Evolutionary conservation across 1,140 invertebrate genomes (phyloP), one percentile per base, ranked within the genome.

Genomic region (Calycopis cecrops): DNA sequence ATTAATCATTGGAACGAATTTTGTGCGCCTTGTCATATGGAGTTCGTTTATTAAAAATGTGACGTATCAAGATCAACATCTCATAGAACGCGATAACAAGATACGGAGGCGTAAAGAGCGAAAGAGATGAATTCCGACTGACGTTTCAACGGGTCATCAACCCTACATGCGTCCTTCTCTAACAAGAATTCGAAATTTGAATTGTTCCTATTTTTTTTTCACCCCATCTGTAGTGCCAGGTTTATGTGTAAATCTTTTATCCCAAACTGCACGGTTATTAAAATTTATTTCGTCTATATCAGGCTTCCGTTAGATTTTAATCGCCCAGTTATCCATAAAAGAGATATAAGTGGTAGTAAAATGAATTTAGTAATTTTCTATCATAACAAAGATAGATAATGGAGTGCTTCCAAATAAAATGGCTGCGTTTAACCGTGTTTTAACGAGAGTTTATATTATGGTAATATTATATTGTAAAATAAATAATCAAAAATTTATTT

Each of bases 11-110:
- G 14, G 38, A 53, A 44, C 40, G 40, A 16, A 53, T 53, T 53
- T 53, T 42, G 51, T 40, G 51, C 51, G 33, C 52, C 80, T 76
- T 85, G 82, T 87, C 80, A 84, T 84, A 85, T 78, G 74, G 70
- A 78, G 80, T 87, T 83, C 84, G 84, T 87, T 87, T 87, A 87
- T 87, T 87, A 87, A 87, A 87, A 87, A 83, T 85, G 73, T 87
- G 84, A 87, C 82, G 84, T 87, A 87, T 87, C 82, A 85, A 87
- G 84, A 87, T 87, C 84, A 85, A 87, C 79, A 85, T 84, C 81
- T 79, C 75, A 67, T 74, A 58, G 75, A 83, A 70, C 53, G 75
- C 61, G 75, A 84, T 68, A 67, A 67, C 42, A 53, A 69, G 66
- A 72, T 70, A 62, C 54, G 60, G 35, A 62, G 44, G 53, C 57